Base-by-base conservation (phyloP, 2,797 vertebrate genomes). In the Alauda arvensis region DNA sequence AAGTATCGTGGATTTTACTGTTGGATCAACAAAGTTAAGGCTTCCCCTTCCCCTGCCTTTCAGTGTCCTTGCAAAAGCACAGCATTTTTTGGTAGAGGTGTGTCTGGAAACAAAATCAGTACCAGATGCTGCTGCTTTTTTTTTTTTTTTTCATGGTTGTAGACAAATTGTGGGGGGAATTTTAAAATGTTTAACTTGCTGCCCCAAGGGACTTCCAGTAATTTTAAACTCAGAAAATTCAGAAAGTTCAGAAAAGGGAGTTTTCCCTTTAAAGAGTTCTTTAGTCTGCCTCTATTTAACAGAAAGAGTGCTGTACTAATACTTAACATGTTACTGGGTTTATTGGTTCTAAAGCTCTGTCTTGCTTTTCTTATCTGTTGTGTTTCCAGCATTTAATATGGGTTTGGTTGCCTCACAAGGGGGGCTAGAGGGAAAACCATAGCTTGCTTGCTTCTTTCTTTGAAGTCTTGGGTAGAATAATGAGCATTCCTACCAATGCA, bases 1-100 rank as follows among this genome's bases (percentile, higher is more conserved):
- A 97, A 98, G 97, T 97, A 96, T 91, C 93, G 9, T 63, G 95
- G 93, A 95, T 88, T 91, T 83, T 69, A 62, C 85, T 62, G 59
- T 88, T 93, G 87, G 83, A 91, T 95, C 96, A 94, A 74, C 94
- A 96, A 96, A 97, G 97, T 95, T 97, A 97, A 97, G 97, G 51
- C 46, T 62, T 88, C 90, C 89, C 79, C 85, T 94, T 91, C 34
- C 70, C 43, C 85, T 95, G 61, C 87, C 48, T 93, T 88, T 90
- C 39, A 62, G 42, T 95, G 75, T 43, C 66, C 16, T 85, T 95
- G 89, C 45, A 85, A 63, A 69, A 93, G 77, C 93, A 94, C 84
- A 78, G 71, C 67, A 29, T 40, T 83, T 93, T 93, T 82, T 59
- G 61, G 82, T 91, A 79, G 91, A 95, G 88, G 85, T 93, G 70